These are phyloP conservation scores for Habroteleia sp. DNA, from an alignment of 2,888 invertebrate species.

Conservation along the genomic window DNA sequence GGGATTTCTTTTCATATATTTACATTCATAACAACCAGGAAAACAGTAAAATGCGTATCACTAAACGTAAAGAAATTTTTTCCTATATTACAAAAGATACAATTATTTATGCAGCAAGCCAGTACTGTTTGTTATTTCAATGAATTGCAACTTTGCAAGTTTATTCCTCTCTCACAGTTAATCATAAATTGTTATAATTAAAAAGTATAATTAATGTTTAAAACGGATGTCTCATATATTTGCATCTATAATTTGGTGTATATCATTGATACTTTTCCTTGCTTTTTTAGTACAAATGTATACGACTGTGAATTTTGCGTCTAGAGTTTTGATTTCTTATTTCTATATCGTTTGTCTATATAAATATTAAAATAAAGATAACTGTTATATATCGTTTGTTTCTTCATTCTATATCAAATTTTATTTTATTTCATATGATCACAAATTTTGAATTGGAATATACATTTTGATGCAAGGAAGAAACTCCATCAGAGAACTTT, in stretches of 20 bases:
- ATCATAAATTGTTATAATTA: constrained; percentile 62
- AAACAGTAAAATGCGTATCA: constrained; percentile 10
- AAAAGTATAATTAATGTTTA: constrained; percentile 63
- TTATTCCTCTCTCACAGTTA: constrained; percentile 61
- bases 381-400: too few relatives aligned
- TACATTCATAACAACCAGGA: not conserved
- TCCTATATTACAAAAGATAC: constrained; percentile 24
- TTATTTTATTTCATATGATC: too few relatives aligned
- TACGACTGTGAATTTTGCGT: constrained; percentile 1
- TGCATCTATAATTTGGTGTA: constrained; percentile 38
- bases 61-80: constrained; percentile 25
- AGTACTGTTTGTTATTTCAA: constrained; percentile 48
- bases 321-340: constrained; percentile 23
- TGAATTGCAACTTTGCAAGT: constrained; percentile 68
- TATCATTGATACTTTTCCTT: constrained; percentile 47
- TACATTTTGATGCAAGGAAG: too few relatives aligned
- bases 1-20: not conserved
- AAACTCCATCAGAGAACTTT: too few relatives aligned
- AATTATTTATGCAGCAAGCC: constrained; percentile 38
- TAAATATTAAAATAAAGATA: too few relatives aligned
- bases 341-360: not conserved
- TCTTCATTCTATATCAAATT: too few relatives aligned
- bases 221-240: constrained; percentile 58
- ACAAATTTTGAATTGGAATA: too few relatives aligned
- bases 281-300: constrained; percentile 13